phyloP scores from a whole-genome alignment of 2,797 vertebrate species.

The Sebastes itinus region DNA sequence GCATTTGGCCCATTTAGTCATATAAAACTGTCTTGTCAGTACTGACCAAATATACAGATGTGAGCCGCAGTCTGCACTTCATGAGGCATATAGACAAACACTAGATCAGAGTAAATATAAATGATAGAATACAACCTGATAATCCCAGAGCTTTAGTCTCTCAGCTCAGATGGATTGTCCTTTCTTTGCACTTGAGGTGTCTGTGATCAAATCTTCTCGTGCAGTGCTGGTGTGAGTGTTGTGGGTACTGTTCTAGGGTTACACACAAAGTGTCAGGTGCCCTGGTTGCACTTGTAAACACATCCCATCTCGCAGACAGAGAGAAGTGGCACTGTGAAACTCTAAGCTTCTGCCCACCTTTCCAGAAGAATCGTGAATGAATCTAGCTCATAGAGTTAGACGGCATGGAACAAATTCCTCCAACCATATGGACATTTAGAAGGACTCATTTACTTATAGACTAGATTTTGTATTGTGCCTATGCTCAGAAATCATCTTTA shows the following conservation, averaged over 20 bases:
- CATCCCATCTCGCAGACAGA: constrained; percentile 56
- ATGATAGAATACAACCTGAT: not conserved
- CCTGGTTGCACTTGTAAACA: constrained; percentile 67
- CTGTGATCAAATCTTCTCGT: constrained; percentile 60
- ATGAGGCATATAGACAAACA: not conserved
- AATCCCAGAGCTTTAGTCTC: constrained; percentile 16
- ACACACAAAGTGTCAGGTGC: constrained; percentile 69
- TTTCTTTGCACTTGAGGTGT: constrained; percentile 60
- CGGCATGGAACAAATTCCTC: not conserved
- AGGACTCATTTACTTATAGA: not conserved
- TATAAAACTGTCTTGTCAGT: not conserved
- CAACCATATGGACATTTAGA: not conserved
- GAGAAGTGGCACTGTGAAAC: constrained; percentile 57
- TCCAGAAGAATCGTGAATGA: constrained; percentile 13
- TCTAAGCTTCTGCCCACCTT: constrained; percentile 31
- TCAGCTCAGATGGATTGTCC: constrained; percentile 32
- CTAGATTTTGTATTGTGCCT: not conserved
- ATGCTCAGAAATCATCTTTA: not conserved
- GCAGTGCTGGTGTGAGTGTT: constrained; percentile 28
- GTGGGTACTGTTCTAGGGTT: constrained; percentile 64
- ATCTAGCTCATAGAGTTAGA: not conserved
- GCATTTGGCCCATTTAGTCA: not conserved
- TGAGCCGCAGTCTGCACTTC: no score
- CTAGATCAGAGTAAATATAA: not conserved
- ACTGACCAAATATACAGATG: not conserved